Conservation (phyloP, 1,140 invertebrate species). For the Apis laboriosa region DNA sequence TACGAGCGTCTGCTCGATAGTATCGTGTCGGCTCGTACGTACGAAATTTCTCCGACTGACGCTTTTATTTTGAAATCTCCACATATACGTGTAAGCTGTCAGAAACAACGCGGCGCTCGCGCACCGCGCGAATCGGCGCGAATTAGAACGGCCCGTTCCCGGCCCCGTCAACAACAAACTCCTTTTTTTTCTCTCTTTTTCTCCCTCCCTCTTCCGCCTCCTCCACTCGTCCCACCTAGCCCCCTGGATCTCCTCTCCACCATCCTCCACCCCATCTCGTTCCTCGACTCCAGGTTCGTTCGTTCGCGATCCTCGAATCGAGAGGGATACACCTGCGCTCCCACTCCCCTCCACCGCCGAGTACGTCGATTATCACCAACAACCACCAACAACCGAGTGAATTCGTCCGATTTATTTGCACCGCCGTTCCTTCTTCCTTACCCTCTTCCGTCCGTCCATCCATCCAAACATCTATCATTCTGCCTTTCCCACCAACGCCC, state of each 20-base stretch:
- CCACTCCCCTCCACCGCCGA: background rate
- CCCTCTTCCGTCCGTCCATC: constrained; percentile 4
- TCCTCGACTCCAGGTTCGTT: background rate
- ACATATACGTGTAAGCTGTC: constrained; percentile 62
- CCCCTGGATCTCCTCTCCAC: background rate
- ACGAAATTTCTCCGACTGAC: constrained; percentile 55
- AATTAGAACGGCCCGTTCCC: constrained; percentile 59
- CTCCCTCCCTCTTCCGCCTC: background rate
- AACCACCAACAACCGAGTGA: constrained; percentile 49
- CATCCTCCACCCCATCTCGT: too few species aligned
- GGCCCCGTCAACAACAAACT: constrained; percentile 34
- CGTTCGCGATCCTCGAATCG: constrained; percentile 37
- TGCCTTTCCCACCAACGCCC: background rate
- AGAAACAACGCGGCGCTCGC: constrained; percentile 45
- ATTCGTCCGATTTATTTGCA: constrained; percentile 61
- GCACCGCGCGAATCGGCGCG: constrained; percentile 51
- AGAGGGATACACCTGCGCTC: constrained; percentile 31
- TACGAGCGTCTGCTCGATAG: constrained; percentile 53
- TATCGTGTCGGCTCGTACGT: constrained; percentile 44
- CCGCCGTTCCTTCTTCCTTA: background rate
- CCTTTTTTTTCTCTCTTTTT: background rate
- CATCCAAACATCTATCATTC: constrained; percentile 44
- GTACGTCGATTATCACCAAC: constrained; percentile 52
- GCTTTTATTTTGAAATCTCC: constrained; percentile 64
- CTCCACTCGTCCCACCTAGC: background rate